Evolutionary conservation across 2,113 vertebrate species (phyloP), one percentile per base, ranked within the genome.

Genomic region (Heterochromis multidens): DNA sequence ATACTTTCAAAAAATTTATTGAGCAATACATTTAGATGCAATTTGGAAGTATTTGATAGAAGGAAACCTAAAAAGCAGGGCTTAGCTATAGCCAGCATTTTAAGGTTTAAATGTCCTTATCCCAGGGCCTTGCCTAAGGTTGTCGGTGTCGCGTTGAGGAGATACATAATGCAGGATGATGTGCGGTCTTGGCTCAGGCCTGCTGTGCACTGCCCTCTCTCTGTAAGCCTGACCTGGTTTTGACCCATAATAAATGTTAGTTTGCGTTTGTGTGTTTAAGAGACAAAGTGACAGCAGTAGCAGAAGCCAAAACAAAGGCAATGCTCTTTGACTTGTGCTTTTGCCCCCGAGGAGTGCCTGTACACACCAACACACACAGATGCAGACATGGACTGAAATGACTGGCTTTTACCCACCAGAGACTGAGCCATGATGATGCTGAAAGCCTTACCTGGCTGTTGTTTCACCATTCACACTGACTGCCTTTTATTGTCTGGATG

Each of bases 281-380:
- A 88, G 86, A 83, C 87, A 91, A 91, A 94, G 90, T 94, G 92
- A 84, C 87, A 91, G 91, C 79, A 63, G 87, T 77, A 80, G 65
- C 88, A 79, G 82, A 86, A 90, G 83, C 84, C 91, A 89, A 92
- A 95, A 94, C 92, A 92, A 89, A 87, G 67, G 25, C 72, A 54
- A 88, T 84, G 89, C 89, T 88, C 62, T 93, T 80, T 92, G 92
- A 94, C 94, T 92, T 85, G 40, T 80, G 52, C 62, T 31, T 62
- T 33, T n/a, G 29, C 61, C 90, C 91, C 65, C 12, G 1, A 81
- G 81, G 88, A 92, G 77, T 58, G 46, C 33, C 49, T 35, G 13
- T 19, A 40, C 72, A 25, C 59, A 31, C 23, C 17, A 8, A 25
- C n/a, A 43, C n/a, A 46, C 29, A 25, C 81, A 56, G 9, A 67